Evolutionary conservation across 2,797 vertebrate genomes (phyloP).

Genomic region (Arrhamphus sclerolepis): DNA sequence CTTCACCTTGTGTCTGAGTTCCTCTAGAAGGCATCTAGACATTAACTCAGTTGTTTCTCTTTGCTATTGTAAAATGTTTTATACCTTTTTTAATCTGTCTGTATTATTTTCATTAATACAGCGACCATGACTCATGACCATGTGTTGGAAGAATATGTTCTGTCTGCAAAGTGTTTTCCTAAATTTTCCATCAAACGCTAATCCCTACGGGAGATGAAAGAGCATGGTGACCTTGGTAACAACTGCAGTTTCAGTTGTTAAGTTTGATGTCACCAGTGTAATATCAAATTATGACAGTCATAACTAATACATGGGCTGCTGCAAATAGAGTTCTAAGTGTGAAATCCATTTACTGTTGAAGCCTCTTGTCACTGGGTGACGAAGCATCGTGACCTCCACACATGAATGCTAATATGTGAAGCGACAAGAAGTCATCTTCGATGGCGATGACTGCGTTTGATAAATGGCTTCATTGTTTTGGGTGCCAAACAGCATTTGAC

Average conservation of each 20-base stretch:
- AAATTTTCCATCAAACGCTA: not conserved
- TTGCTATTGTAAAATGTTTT: not conserved
- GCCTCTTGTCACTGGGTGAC: slow-evolving; percentile 35
- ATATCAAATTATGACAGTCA: slow-evolving; percentile 48
- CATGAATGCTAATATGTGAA: slow-evolving; percentile 38
- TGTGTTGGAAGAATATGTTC: not conserved
- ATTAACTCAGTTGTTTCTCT: not conserved
- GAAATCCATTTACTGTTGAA: slow-evolving; percentile 43
- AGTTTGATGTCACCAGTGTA: slow-evolving; percentile 40
- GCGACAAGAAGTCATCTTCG: slow-evolving; percentile 33
- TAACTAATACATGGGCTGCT: slow-evolving; percentile 45
- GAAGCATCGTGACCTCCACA: slow-evolving; percentile 35
- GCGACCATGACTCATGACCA: not conserved
- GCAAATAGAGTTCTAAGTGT: slow-evolving; percentile 50
- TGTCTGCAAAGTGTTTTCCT: not conserved
- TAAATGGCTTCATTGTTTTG: slow-evolving; percentile 35
- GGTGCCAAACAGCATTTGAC: slow-evolving; percentile 17
- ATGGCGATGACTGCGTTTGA: slow-evolving; percentile 21
- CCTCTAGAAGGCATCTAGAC: not conserved
- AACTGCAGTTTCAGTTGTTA: slow-evolving; percentile 49
- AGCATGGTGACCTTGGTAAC: slow-evolving; percentile 46
- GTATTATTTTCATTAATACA: not conserved
- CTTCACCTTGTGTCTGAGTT: not conserved
- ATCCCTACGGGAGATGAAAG: slow-evolving; percentile 27
- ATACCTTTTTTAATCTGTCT: not conserved